A percentile compares a stretch with the other conserved stretches of the same genome.
Conservation (phyloP, 2,797 vertebrate genomes). For the Muscicapa comitata region DNA sequence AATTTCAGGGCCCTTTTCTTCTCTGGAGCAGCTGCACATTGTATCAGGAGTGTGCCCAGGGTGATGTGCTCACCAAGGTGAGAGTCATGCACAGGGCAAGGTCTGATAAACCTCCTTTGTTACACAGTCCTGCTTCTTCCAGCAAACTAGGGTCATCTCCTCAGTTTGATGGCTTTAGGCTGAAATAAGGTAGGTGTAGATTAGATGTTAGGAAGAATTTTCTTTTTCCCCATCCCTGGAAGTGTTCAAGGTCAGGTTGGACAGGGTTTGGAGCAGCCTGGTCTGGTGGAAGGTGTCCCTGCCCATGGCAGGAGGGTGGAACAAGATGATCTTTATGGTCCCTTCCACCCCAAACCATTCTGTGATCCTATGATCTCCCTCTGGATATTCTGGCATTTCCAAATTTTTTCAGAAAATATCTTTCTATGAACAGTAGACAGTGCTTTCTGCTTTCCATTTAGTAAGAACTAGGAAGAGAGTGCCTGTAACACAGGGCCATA, state of each 20-base stretch:
- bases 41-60: no score
- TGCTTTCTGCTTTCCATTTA: not conserved
- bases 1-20: not conserved
- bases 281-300: not conserved
- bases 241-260: not conserved
- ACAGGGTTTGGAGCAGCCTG: not conserved
- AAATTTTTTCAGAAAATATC: not conserved
- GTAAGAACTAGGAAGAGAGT: not conserved
- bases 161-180: not conserved
- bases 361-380: not conserved
- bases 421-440: not conserved
- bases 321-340: not conserved
- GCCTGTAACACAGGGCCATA: fast-evolving
- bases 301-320: not conserved
- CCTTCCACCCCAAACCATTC: not conserved
- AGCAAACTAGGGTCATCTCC: not conserved
- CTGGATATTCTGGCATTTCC: not conserved
- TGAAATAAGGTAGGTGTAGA: not conserved
- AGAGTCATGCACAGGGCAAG: not conserved
- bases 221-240: not conserved
- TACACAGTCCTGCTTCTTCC: not conserved
- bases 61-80: no score
- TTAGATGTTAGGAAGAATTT: not conserved
- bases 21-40: not conserved
- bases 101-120: not conserved